A percentile compares a stretch with the other conserved stretches of the same genome.
Evolutionary conservation across 2,113 vertebrate species (phyloP).

Genomic region (Rhombomys opimus): DNA sequence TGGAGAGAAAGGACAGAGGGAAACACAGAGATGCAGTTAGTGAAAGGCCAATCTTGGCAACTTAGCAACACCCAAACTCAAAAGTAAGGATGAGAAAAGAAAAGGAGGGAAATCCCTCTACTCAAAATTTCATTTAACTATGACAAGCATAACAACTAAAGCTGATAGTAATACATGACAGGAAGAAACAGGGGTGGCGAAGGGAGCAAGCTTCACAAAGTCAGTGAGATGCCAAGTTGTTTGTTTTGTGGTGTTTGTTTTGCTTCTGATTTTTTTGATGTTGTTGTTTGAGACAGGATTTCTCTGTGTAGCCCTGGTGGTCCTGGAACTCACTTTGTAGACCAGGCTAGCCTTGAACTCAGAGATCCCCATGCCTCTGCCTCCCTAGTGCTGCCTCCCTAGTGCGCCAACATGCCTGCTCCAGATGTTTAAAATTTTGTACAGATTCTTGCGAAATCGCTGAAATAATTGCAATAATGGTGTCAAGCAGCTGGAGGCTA

Average conservation of each 20-base stretch:
- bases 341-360: neutral
- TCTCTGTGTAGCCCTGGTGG: neutral
- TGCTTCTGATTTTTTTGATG: neutral
- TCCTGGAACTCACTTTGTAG: neutral
- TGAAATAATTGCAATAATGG: neutral
- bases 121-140: slow-evolving; percentile 15
- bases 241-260: neutral
- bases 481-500: neutral
- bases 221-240: neutral
- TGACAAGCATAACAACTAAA: neutral
- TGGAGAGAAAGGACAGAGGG: neutral
- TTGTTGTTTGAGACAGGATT: neutral
- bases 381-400: neutral
- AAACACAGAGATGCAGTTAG: neutral
- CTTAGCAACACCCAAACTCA: neutral
- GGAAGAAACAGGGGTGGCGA: neutral
- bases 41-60: neutral
- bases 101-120: neutral
- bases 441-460: neutral
- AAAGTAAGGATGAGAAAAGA: neutral
- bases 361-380: neutral
- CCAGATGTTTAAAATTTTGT: slow-evolving; percentile 4
- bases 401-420: neutral
- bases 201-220: neutral
- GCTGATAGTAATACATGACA: neutral